A percentile compares a stretch with the other conserved stretches of the same genome.
phyloP scores from a whole-genome alignment of 2,888 invertebrate species.

The Drosophila atroscutellata region DNA sequence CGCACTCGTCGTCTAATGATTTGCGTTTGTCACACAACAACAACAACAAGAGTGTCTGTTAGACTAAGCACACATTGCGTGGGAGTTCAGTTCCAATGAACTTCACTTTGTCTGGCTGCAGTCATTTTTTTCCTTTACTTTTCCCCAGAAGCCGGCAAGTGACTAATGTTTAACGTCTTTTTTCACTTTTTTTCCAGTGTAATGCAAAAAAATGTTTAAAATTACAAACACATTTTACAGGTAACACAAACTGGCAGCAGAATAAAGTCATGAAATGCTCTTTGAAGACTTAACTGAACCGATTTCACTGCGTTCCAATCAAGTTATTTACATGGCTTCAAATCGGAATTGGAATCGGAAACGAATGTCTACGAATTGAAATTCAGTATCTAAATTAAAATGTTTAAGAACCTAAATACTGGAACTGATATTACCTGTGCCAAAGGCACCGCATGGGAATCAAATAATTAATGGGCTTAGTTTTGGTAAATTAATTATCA shows the following conservation, averaged over 20 bases:
- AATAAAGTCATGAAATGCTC: neutral
- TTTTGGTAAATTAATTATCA: neutral
- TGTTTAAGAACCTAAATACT: neutral
- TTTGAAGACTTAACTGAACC: neutral
- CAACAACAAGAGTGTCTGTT: constrained; percentile 20
- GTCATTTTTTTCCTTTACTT: constrained; percentile 14
- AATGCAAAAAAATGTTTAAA: constrained; percentile 26
- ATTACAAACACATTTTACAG: constrained; percentile 15
- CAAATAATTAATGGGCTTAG: neutral
- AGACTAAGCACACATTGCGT: constrained; percentile 58
- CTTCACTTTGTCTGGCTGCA: constrained; percentile 20
- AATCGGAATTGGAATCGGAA: neutral
- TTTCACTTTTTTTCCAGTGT: constrained; percentile 51
- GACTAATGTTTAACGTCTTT: constrained; percentile 47
- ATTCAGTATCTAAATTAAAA: neutral
- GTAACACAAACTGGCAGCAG: neutral
- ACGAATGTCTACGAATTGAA: neutral
- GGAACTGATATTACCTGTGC: neutral
- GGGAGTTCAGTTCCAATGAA: constrained; percentile 67
- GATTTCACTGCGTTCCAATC: neutral
- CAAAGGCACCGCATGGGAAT: neutral
- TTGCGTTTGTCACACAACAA: constrained; percentile 64
- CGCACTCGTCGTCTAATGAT: constrained; percentile 61
- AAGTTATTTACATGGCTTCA: neutral
- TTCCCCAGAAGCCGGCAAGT: constrained; percentile 52